Evolutionary conservation across 2,113 vertebrate genomes (phyloP).

Genomic region (Telmatochromis bifrenatus): DNA sequence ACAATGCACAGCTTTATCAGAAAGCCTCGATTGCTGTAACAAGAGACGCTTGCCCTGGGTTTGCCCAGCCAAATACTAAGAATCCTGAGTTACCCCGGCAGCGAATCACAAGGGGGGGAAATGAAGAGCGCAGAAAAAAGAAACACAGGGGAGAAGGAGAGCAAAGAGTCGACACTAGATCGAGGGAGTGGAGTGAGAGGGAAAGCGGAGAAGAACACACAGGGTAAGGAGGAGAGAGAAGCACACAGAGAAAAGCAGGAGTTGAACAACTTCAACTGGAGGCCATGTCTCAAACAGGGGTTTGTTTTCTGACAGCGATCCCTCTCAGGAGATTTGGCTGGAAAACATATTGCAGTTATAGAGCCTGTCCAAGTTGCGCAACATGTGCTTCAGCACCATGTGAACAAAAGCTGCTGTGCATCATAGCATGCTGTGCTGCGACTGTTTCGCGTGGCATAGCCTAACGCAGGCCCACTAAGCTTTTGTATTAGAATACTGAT

Average conservation of each 20-base stretch:
- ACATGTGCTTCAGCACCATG: slow-evolving; percentile 21
- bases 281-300: slow-evolving; percentile 23
- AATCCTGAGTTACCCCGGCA: neutral
- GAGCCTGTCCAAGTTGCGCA: slow-evolving; percentile 33
- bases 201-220: neutral
- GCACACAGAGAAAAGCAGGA: neutral
- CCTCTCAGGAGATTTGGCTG: slow-evolving; percentile 57
- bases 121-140: slow-evolving; percentile 3
- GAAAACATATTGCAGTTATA: slow-evolving; percentile 54
- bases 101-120: neutral
- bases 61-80: slow-evolving; percentile 27
- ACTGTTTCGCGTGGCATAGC: neutral
- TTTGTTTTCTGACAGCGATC: slow-evolving; percentile 63
- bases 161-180: neutral
- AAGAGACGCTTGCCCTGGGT: slow-evolving; percentile 53
- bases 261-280: slow-evolving; percentile 39
- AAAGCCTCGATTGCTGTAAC: slow-evolving; percentile 50
- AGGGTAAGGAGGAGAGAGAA: neutral
- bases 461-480: neutral
- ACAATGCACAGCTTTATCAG: slow-evolving; percentile 62
- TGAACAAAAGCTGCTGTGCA: slow-evolving; percentile 20
- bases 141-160: neutral
- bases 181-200: neutral
- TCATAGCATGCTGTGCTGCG: neutral
- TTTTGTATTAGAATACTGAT: neutral